Conservation (phyloP, 2,113 vertebrate species). For the Piaya cayana region DNA sequence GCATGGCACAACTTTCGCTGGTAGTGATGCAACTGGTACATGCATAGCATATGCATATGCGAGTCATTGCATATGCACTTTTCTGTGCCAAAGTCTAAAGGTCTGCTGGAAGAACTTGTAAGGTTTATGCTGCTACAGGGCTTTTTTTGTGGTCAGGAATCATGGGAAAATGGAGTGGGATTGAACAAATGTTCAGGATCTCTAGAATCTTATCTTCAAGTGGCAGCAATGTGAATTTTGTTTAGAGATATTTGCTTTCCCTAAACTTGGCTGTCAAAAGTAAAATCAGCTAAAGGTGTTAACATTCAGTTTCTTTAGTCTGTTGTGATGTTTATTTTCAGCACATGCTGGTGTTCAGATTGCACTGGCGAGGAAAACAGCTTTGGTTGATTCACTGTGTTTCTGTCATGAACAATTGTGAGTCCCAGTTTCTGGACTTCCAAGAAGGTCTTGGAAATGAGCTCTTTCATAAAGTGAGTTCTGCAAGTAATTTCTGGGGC, state of each 20-base stretch:
- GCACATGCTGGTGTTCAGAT: neutral
- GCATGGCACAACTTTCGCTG: neutral
- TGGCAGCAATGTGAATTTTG: neutral
- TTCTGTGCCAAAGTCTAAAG: neutral
- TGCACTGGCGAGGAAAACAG: neutral
- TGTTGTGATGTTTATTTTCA: neutral
- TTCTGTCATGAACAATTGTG: neutral
- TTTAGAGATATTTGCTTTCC: neutral
- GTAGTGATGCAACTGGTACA: neutral
- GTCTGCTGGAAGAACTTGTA: neutral
- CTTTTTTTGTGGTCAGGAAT: neutral
- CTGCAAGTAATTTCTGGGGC: neutral
- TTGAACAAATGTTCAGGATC: neutral
- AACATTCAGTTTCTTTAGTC: neutral
- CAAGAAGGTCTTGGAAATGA: neutral
- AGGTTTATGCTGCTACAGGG: neutral
- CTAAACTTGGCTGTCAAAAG: neutral
- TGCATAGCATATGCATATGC: neutral
- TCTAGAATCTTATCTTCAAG: neutral
- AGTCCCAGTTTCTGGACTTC: neutral
- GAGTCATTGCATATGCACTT: neutral
- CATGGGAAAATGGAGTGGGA: neutral
- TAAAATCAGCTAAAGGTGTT: neutral
- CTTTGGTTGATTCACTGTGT: neutral
- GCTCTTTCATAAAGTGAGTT: neutral